Base-by-base conservation (phyloP, 2,113 vertebrate species). In the Petrocephalus zakoni region DNA sequence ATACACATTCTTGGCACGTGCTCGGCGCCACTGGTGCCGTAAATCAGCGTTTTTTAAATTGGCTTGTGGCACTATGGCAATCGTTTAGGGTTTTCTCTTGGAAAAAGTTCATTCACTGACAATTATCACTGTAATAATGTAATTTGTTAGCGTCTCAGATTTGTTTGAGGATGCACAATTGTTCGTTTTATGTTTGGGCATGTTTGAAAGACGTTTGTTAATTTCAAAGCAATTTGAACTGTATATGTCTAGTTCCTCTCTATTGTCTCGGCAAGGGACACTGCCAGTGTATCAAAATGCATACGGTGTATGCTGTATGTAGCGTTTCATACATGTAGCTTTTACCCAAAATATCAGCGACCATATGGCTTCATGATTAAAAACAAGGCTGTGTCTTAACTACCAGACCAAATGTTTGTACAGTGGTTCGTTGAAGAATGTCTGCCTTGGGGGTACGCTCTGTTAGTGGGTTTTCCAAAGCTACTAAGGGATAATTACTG, bases 371-470 rank as follows among this genome's bases (percentile, higher is more conserved):
- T 34, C 34, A 52, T 47, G 17, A 34, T 42, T 56, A 82, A 88
- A 25, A 17, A 88, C 49, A 34, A 82, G 11, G 9, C 15, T 81
- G 49, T 88, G 58, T 86, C 82, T 86, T 22, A 47, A 56, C 52
- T 34, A 83, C 2, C 22, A 53, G 61, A 47, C 52, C n/a, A n/a
- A 64, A 47, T 6, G 86, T 87, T 37, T 82, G 68, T 19, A 55
- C 68, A 89, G 22, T 17, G 89, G 83, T 86, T 89, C 42, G 87
- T 22, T 72, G 42, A 89, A 83, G 90, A 91, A 90, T 90, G 90
- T 8, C 49, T 87, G 34, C 72, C 90, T 89, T 58, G 42, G 64
- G 56, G 91, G 34, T 53, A 83, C 37, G 72, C 52, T 89, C 81
- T 64, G 22, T 84, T 17, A 55, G n/a, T 72, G 78, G 56, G 88